Conservation (phyloP, 2,888 invertebrate genomes). For the Cheilosia grossa region DNA sequence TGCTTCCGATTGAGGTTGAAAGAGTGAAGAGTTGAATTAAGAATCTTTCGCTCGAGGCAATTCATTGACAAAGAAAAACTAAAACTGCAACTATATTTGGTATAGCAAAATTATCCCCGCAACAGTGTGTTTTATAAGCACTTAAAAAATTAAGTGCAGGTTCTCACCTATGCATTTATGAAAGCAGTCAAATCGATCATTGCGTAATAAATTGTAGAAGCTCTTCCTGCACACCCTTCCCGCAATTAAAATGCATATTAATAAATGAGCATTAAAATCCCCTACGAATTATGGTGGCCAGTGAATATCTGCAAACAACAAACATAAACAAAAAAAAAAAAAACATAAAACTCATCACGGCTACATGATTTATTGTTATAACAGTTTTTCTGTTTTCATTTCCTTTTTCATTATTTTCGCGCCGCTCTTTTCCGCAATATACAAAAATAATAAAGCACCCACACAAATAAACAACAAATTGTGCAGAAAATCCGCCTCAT, state of each 20-base stretch:
- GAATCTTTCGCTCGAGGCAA: no score
- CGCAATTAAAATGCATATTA: conserved; percentile 48
- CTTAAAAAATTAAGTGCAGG: no score
- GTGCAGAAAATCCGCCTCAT: conserved; percentile 32
- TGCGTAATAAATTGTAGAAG: no score
- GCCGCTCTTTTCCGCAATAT: conserved; percentile 11
- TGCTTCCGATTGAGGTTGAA: no score
- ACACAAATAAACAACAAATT: conserved; percentile 24
- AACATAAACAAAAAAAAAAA: conserved; percentile 23
- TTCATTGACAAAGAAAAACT: no score
- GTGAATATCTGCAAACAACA: conserved; percentile 23
- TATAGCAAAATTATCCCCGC: no score
- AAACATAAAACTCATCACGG: conserved; percentile 50
- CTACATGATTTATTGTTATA: conserved; percentile 61
- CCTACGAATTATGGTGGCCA: conserved; percentile 46
- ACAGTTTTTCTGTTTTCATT: conserved; percentile 30
- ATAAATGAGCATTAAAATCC: conserved; percentile 61
- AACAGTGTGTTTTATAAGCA: no score
- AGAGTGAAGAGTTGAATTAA: no score
- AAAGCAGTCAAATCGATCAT: no score
- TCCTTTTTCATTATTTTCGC: conserved; percentile 29
- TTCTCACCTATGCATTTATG: no score
- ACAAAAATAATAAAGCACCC: conserved; percentile 14
- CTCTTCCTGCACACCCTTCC: not conserved
- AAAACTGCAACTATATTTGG: no score